Base-by-base conservation (phyloP, 2,113 vertebrate genomes). In the Budorcas taxicolor region DNA sequence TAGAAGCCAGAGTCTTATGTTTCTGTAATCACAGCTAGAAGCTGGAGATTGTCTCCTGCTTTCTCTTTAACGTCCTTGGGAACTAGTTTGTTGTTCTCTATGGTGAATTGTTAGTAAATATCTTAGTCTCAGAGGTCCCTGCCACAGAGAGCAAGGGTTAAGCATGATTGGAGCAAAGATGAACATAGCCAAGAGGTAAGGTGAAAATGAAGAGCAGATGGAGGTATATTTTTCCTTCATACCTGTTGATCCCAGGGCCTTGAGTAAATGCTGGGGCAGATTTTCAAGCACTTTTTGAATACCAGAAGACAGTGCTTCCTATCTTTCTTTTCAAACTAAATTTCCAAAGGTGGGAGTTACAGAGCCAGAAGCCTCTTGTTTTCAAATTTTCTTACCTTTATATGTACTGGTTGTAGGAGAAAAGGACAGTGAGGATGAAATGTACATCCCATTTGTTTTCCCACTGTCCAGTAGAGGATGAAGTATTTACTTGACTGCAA, bases 221-320 rank as follows among this genome's bases (percentile, higher is more conserved):
- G n/a, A 52, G 60, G 45, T 94, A 1, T 80, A 31, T 85, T 91
- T 96, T 95, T 62, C 67, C 91, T n/a, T 94, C 14, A 36, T 31
- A 88, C 13, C 43, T 58, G 45, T 71, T 84, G 71, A 78, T 9
- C 31, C 82, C 13, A 40, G 29, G 33, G 36, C 64, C n/a, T 91
- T 84, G 50, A 31, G 31, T 91, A 62, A 83, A 57, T 76, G 57
- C 92, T 86, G 58, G 45, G 27, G 31, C 53, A 90, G 71, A 92
- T 95, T 97, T 97, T 92, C 50, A 53, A 90, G 57, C 25, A 67
- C 14, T 90, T 96, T 95, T 95, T 87, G 11, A 82, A 90, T 90
- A 83, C 87, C 25, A 94, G 60, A 96, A 90, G 92, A 76, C 7
- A 85, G 40, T 89, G 40, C 78, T 64, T 57, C n/a, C 57, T 90